Evolutionary conservation across 2,113 vertebrate species (phyloP).

Genomic region (Tricholaema leucomelas): DNA sequence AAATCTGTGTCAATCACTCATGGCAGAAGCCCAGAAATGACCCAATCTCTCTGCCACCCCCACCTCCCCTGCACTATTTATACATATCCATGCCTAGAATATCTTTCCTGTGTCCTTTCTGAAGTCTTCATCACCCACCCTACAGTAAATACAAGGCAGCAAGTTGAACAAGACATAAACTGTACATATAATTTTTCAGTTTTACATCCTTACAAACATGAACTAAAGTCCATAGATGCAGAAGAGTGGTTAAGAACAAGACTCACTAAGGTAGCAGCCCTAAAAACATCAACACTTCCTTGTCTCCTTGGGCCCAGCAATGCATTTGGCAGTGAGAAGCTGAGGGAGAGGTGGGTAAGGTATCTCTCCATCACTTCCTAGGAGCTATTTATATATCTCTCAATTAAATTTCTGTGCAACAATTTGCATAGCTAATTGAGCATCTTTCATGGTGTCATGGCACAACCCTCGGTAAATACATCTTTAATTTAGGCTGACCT

Average conservation of each 20-base stretch:
- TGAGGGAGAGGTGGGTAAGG: background rate
- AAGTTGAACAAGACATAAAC: background rate
- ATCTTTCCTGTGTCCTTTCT: background rate
- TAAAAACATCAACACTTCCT: background rate
- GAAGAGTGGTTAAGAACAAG: background rate
- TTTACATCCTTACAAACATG: background rate
- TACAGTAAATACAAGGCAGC: background rate
- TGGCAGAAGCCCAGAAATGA: constrained; percentile 7
- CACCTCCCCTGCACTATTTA: background rate
- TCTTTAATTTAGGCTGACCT: background rate
- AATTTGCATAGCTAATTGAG: background rate
- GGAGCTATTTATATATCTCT: background rate
- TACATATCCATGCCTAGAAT: background rate
- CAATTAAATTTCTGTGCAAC: background rate
- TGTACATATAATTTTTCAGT: background rate
- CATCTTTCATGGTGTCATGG: background rate
- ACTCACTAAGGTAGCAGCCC: background rate
- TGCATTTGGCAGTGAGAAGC: rapidly evolving
- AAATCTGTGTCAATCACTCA: constrained; percentile 39
- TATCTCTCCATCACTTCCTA: background rate
- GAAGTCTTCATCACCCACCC: background rate
- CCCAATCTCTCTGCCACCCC: background rate
- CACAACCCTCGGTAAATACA: background rate
- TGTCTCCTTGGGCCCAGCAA: background rate
- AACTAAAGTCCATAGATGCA: background rate